Conservation (phyloP, 2,113 vertebrate species). For the Myiopsitta monachus region DNA sequence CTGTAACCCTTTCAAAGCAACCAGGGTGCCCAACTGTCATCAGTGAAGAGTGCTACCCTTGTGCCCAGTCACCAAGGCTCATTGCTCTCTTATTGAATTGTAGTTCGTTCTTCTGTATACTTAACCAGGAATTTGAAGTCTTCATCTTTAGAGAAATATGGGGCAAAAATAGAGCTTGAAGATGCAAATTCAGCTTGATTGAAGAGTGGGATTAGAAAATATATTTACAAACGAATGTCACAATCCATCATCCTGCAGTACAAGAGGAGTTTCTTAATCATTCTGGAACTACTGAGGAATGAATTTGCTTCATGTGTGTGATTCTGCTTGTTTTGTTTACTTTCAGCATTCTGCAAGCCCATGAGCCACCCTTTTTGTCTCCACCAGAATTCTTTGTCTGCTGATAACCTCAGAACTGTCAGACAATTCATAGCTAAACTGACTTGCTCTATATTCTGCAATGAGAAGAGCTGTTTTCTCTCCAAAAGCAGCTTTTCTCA, state of each 20-base stretch:
- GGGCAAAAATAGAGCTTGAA: not conserved
- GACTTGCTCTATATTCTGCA: not conserved
- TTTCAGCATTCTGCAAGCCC: not conserved
- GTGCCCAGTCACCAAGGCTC: slow-evolving; percentile 1
- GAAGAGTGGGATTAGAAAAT: not conserved
- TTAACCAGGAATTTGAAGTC: not conserved
- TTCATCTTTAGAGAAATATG: not conserved
- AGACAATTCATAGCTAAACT: not conserved
- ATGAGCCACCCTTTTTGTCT: not conserved
- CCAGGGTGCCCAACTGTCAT: not conserved
- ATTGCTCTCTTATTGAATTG: not conserved
- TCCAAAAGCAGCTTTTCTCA: not conserved
- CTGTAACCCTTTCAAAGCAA: not conserved
- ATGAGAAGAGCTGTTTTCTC: not conserved
- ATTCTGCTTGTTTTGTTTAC: not conserved
- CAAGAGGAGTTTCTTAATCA: not conserved
- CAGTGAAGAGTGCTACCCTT: not conserved
- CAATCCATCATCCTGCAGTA: not conserved
- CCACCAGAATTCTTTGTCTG: not conserved
- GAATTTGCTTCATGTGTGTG: not conserved
- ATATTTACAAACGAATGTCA: not conserved
- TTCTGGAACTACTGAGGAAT: not conserved
- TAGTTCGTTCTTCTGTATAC: not conserved
- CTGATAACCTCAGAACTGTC: not conserved
- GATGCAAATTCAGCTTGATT: not conserved